Percentiles rank a stretch among this genome's conserved stretches.
phyloP scores from a whole-genome alignment of 2,113 vertebrate genomes.

The Leucosticte australis region DNA sequence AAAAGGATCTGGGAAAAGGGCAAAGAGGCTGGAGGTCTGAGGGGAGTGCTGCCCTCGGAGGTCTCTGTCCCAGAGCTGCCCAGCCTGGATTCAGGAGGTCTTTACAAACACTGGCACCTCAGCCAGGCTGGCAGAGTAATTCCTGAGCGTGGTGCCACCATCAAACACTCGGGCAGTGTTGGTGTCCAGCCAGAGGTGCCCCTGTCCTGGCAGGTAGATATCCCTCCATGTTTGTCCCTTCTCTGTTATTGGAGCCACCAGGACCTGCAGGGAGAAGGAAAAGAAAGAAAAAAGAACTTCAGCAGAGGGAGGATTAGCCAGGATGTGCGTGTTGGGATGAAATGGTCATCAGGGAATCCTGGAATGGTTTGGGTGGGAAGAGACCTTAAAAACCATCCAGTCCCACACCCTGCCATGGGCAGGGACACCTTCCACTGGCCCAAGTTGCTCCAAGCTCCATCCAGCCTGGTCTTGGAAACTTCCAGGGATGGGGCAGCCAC shows the following conservation, averaged over 20 bases:
- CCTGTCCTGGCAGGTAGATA: slow-evolving; percentile 84
- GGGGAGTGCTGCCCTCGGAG: not conserved
- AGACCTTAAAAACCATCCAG: not conserved
- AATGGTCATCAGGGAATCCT: not conserved
- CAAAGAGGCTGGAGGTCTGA: not conserved
- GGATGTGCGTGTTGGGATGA: fast-evolving
- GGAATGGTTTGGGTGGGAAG: not conserved
- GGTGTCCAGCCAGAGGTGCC: slow-evolving; percentile 82
- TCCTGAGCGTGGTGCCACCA: slow-evolving; percentile 82
- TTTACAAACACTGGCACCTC: slow-evolving; percentile 83
- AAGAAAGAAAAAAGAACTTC: not conserved
- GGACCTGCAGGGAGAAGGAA: slow-evolving; percentile 70
- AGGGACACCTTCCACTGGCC: not conserved
- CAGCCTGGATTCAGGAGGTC: not conserved
- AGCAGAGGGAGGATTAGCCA: not conserved
- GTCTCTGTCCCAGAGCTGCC: not conserved
- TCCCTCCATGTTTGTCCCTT: slow-evolving; percentile 78
- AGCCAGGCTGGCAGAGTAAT: slow-evolving; percentile 78
- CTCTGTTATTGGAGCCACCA: slow-evolving; percentile 87
- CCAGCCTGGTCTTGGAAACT: fast-evolving
- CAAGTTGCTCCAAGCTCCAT: fast-evolving
- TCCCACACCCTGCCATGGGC: fast-evolving
- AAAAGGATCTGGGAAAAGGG: not conserved
- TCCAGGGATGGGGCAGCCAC: not conserved
- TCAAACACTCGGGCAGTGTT: slow-evolving; percentile 80